phyloP scores from a whole-genome alignment of 1,140 invertebrate genomes.

The Halesus radiatus region DNA sequence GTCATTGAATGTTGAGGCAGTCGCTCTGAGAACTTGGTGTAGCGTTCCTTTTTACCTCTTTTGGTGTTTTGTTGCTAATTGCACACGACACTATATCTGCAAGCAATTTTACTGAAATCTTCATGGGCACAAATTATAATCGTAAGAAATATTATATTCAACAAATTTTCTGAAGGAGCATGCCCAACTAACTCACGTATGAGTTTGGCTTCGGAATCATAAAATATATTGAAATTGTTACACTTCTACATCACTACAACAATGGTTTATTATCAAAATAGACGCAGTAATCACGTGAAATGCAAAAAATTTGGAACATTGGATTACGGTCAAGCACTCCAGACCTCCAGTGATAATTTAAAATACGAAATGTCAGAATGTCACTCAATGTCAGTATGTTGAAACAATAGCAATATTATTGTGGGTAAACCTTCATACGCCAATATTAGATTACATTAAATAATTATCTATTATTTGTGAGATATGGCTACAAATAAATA shows the following conservation, averaged over 20 bases:
- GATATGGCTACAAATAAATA: neutral
- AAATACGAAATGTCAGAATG: neutral
- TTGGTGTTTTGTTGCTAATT: no score
- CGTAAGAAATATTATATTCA: neutral
- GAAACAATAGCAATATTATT: neutral
- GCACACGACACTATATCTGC: slow-evolving; percentile 24
- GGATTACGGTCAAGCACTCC: neutral
- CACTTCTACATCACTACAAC: neutral
- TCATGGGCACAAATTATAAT: slow-evolving; percentile 29
- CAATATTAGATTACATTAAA: neutral
- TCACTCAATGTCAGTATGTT: slow-evolving; percentile 15
- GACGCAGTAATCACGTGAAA: neutral
- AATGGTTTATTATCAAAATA: neutral
- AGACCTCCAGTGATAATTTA: no score
- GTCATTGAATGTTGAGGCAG: no score
- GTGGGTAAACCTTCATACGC: neutral
- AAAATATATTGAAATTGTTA: neutral
- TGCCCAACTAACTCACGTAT: neutral
- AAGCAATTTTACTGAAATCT: slow-evolving; percentile 34
- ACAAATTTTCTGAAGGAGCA: neutral
- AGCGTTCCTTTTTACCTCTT: no score
- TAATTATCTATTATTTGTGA: neutral
- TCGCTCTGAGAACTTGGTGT: no score
- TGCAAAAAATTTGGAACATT: no score
- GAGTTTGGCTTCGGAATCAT: neutral